Percentiles rank a stretch among this genome's conserved stretches.
These are phyloP conservation scores for Phodopus roborovskii DNA, from an alignment of 2,113 vertebrate species.

Conservation along the genomic window DNA sequence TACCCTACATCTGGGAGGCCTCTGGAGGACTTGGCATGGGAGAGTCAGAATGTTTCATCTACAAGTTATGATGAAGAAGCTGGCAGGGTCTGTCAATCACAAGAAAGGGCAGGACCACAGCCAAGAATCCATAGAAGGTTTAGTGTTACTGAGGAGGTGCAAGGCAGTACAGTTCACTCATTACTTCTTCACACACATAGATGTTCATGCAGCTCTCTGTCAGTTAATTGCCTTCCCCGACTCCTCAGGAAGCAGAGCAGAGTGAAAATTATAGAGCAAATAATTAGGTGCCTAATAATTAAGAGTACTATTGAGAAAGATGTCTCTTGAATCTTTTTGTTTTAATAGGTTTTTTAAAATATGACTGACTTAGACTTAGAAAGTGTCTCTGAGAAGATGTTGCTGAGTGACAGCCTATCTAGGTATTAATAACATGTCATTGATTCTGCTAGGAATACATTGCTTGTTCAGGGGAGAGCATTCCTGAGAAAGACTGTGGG, in stretches of 20 bases:
- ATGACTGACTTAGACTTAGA: slow-evolving; percentile 65
- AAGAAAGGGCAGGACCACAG: not conserved
- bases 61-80: not conserved
- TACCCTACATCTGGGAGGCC: not conserved
- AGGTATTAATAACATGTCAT: slow-evolving; percentile 72
- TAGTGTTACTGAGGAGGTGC: not conserved
- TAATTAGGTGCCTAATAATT: slow-evolving; percentile 72
- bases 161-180: not conserved
- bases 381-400: slow-evolving; percentile 70
- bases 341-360: slow-evolving; percentile 65
- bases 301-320: slow-evolving; percentile 68
- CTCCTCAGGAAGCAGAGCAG: slow-evolving; percentile 46
- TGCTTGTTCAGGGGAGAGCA: slow-evolving; percentile 2
- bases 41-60: not conserved
- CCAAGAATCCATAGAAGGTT: not conserved
- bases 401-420: slow-evolving; percentile 73
- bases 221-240: slow-evolving; percentile 12
- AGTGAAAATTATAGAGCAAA: slow-evolving; percentile 55
- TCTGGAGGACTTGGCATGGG: not conserved
- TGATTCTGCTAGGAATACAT: slow-evolving; percentile 48
- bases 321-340: slow-evolving; percentile 64
- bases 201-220: not conserved
- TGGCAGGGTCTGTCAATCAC: not conserved
- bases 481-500: slow-evolving; percentile 33
- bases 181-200: not conserved